Evolutionary conservation across 2,888 invertebrate genomes (phyloP).

Genomic region (Oxyscelio sp.): DNA sequence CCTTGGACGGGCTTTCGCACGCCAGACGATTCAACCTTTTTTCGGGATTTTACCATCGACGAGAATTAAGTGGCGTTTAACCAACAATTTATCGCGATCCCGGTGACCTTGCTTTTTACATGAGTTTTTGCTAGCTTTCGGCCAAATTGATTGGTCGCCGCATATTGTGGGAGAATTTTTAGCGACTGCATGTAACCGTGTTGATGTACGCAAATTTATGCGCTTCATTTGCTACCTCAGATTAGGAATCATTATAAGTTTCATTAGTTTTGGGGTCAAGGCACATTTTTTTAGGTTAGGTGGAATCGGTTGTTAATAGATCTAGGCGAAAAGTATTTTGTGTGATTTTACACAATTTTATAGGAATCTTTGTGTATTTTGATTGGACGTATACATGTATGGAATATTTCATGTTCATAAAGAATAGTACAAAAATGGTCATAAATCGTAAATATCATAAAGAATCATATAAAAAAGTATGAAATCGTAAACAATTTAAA

Average conservation of each 20-base stretch:
- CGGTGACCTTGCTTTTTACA: conserved; percentile 67
- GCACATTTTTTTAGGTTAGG: too few relatives aligned
- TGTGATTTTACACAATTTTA: too few relatives aligned
- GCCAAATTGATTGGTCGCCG: conserved; percentile 56
- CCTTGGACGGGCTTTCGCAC: conserved; percentile 70
- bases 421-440: too few relatives aligned
- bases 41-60: conserved; percentile 56
- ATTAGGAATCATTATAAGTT: not conserved
- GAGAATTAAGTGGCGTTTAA: conserved; percentile 71
- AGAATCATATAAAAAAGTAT: too few relatives aligned
- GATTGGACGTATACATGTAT: too few relatives aligned
- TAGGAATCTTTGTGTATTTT: too few relatives aligned
- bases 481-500: too few relatives aligned
- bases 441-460: too few relatives aligned
- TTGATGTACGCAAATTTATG: not conserved
- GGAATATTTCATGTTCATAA: too few relatives aligned
- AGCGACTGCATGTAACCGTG: not conserved
- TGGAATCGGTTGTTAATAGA: too few relatives aligned
- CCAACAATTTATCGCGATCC: conserved; percentile 72
- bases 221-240: not conserved
- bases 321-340: too few relatives aligned
- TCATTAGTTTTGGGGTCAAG: too few relatives aligned
- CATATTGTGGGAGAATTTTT: conserved; percentile 53
- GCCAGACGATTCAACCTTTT: conserved; percentile 61
- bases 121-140: conserved; percentile 59